Evolutionary conservation across 2,797 vertebrate species (phyloP), one percentile per base, ranked within the genome.

Genomic region (Geotrypetes seraphini): DNA sequence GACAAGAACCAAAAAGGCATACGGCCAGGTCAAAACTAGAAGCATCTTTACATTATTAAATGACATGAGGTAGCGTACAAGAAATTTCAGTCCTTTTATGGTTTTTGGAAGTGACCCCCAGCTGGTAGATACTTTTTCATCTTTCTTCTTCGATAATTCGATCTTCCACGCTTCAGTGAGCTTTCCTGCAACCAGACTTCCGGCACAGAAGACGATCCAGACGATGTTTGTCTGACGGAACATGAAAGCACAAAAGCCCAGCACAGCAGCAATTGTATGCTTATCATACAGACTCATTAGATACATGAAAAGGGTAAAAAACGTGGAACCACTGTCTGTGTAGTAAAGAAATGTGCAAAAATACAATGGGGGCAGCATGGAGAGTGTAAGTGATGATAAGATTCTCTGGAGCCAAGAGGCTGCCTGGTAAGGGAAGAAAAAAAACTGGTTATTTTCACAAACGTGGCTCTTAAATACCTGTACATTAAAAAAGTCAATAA

Each of bases 271-370:
- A 7, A 85, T 86, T 63, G 90, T 91, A 72, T 96, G 89, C 57
- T 89, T 89, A 57, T 90, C 84, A 20, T 96, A 89, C 36, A 96
- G 84, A 15, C 87, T 88, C 95, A 98, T 99, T 47, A 99, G 81
- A 64, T 97, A 98, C 5, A 90, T 66, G 63, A 96, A 97, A 17
- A 99, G 90, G 40, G 77, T 83, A 62, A 99, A 97, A 79, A 98
- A 97, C 3, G 90, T 86, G 10, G 95, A 93, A 12, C 96, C 96
- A 3, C 88, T 72, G 4, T 99, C 96, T 0, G 95, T 99, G 64
- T 99, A 99, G 75, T 97, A 99, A 16, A 99, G 88, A 58, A 99
- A 98, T 19, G 91, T 96, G 60, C 97, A 98, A 75, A 98, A 99
- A 73, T 96, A 97, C 30, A 97, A 87, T 12, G 88, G 87, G 1